These are phyloP conservation scores for Sitobion miscanthi DNA, from an alignment of 1,140 invertebrate genomes.

Conservation along the genomic window DNA sequence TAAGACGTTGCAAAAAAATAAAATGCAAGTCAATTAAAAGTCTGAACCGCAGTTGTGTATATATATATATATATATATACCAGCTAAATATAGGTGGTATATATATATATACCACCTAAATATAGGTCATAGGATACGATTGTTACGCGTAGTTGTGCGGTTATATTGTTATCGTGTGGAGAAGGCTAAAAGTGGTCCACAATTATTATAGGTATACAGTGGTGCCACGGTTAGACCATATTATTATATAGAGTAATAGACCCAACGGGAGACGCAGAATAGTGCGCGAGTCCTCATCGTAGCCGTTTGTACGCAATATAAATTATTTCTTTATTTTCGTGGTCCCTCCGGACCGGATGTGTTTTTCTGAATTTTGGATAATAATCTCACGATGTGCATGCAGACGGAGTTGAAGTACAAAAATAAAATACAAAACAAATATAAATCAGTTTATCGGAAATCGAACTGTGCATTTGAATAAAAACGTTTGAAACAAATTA, in stretches of 20 bases:
- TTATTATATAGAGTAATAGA: background rate
- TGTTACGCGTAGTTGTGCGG: no score
- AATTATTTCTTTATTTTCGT: background rate
- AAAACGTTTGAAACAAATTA: background rate
- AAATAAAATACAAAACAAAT: background rate
- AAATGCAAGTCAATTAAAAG: no score
- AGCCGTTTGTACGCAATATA: background rate
- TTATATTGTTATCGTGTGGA: no score
- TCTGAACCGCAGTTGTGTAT: no score
- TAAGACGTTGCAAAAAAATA: no score
- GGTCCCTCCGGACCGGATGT: background rate
- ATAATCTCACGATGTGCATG: background rate
- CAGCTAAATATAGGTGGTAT: no score
- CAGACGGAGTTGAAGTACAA: background rate
- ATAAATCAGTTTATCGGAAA: background rate
- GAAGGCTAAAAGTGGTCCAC: no score
- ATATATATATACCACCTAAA: no score
- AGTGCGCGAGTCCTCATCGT: background rate
- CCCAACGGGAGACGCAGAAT: background rate
- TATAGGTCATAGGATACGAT: no score
- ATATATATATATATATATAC: no score
- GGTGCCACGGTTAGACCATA: background rate
- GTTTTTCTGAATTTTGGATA: background rate
- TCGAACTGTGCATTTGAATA: background rate
- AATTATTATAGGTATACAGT: background rate